Conservation (phyloP, 2,888 invertebrate genomes). For the Cantharis rustica region DNA sequence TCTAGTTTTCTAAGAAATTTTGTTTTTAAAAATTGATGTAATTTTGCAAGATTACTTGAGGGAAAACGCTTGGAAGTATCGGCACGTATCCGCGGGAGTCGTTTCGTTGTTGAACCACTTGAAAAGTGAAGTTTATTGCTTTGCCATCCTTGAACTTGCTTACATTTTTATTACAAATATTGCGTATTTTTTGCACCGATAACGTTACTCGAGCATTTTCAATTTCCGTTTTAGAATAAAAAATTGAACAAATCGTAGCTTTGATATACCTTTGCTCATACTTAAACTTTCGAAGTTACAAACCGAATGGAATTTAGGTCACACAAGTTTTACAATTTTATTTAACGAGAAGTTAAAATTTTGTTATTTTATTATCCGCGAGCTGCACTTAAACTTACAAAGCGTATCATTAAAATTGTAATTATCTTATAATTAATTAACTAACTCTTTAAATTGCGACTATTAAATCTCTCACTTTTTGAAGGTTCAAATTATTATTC, state of each 20-base stretch:
- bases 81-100: background rate
- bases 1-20: background rate
- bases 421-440: background rate
- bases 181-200: background rate
- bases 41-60: background rate
- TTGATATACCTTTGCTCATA: background rate
- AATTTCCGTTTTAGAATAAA: background rate
- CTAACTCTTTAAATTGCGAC: background rate
- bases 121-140: background rate
- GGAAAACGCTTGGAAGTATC: background rate
- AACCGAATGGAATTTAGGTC: conserved; percentile 8
- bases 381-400: background rate
- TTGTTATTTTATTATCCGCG: background rate
- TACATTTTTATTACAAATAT: background rate
- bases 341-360: background rate
- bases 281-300: conserved; percentile 8
- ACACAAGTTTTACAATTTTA: background rate
- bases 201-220: background rate
- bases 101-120: background rate
- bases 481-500: background rate
- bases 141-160: background rate
- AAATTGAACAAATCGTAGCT: background rate
- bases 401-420: background rate
- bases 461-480: background rate
- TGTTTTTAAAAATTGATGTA: background rate